Percentiles rank a stretch among this genome's conserved stretches.
These are phyloP conservation scores for Ianthella basta DNA, from an alignment of 37 sponge, comb jelly and placozoan genomes.

Conservation along the genomic window DNA sequence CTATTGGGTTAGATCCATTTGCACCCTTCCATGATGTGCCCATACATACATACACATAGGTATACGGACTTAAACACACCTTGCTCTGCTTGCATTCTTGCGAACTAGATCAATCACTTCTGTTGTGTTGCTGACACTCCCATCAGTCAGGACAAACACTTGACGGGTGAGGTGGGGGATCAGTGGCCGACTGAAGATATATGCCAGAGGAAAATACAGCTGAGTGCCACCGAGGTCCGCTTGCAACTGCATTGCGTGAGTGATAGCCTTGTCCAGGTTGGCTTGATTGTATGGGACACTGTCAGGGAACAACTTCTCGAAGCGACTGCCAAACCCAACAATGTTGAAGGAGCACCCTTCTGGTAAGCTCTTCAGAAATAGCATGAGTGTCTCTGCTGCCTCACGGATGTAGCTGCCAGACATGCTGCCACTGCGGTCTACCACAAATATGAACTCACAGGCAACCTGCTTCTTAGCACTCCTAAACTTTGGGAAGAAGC, in stretches of 20 bases:
- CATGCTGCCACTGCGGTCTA: slow-evolving; percentile 81
- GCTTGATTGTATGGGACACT: slow-evolving; percentile 50
- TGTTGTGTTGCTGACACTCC: slow-evolving; percentile 60
- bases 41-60: neutral
- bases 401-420: slow-evolving; percentile 50
- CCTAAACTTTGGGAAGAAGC: slow-evolving; percentile 56
- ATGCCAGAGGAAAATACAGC: slow-evolving; percentile 58
- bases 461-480: slow-evolving; percentile 13
- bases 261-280: slow-evolving; percentile 51
- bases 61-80: too few relatives aligned
- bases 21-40: neutral
- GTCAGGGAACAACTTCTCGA: slow-evolving; percentile 38
- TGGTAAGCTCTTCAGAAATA: slow-evolving; percentile 70
- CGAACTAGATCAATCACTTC: slow-evolving; percentile 45
- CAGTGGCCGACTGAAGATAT: slow-evolving; percentile 46
- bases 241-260: slow-evolving; percentile 37
- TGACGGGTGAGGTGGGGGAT: slow-evolving; percentile 40
- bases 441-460: slow-evolving; percentile 74
- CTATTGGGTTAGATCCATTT: neutral
- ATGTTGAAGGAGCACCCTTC: slow-evolving; percentile 73
- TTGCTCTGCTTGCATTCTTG: slow-evolving; percentile 50
- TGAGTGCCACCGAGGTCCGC: slow-evolving; percentile 79
- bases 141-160: slow-evolving; percentile 74
- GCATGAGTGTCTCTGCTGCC: slow-evolving; percentile 52
- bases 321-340: slow-evolving; percentile 69